These are phyloP conservation scores for Apodemus speciosus DNA, from an alignment of 2,113 vertebrate genomes.

Conservation along the genomic window DNA sequence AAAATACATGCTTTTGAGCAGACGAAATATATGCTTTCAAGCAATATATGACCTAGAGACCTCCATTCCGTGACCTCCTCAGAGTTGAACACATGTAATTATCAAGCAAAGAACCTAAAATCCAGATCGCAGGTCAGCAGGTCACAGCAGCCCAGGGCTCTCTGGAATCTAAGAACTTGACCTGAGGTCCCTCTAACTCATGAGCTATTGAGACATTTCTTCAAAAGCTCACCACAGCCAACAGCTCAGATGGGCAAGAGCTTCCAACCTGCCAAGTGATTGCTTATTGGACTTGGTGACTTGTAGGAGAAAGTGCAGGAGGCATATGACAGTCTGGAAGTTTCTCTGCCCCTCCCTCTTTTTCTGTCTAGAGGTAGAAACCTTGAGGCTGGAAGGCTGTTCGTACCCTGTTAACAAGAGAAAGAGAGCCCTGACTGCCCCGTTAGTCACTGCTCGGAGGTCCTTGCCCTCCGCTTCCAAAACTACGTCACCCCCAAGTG, in stretches of 20 bases:
- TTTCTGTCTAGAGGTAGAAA: conserved; percentile 50
- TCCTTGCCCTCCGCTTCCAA: not conserved
- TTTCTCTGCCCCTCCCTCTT: not conserved
- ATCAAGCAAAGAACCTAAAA: not conserved
- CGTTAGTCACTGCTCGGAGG: conserved; percentile 11
- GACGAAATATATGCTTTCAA: not conserved
- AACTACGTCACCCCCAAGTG: conserved; percentile 39
- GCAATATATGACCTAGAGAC: not conserved
- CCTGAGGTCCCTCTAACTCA: not conserved
- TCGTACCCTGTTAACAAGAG: conserved; percentile 42
- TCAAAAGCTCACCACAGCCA: not conserved
- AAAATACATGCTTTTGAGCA: not conserved
- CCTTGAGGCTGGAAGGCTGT: not conserved
- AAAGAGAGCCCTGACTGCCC: conserved; percentile 51
- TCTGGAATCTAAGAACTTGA: not conserved
- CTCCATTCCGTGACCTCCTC: not conserved
- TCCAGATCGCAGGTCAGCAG: not conserved
- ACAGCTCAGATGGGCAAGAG: not conserved
- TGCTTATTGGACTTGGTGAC: not conserved
- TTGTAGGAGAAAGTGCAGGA: not conserved
- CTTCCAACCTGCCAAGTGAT: not conserved
- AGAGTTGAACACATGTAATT: not conserved
- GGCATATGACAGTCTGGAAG: not conserved
- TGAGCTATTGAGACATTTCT: not conserved
- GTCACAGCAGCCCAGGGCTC: not conserved